Evolutionary conservation across 2,888 invertebrate species (phyloP), one percentile per base, ranked within the genome.

Genomic region (Cantharis rustica): DNA sequence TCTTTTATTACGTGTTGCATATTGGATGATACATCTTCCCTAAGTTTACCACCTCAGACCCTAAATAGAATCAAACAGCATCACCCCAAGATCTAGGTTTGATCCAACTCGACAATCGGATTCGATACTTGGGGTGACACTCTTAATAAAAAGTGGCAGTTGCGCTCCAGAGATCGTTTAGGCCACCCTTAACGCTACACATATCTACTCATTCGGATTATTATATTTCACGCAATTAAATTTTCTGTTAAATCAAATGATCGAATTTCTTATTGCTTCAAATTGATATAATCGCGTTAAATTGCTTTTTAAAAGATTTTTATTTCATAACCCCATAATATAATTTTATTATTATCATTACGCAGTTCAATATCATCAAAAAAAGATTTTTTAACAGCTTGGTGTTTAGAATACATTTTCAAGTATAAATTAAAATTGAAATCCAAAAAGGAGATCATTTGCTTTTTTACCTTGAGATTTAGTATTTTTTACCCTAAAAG

Each of bases 111-210:
- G 81, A 83, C 84, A 84, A 85, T 84, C 82, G 81, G 81, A 84
- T 84, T 83, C 84, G 82, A 84, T 84, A 82, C 83, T 83, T 84
- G 82, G 85, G 86, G 85, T 85, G 85, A 84, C 85, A 84, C 85
- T 86, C 85, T 84, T 86, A 85, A 86, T 86, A 87, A 87, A 86
- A 87, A 85, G 84, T 85, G 85, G 84, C 86, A 86, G 86, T 86
- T 86, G 86, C 83, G 83, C 84, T 81, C 82, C 82, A 81, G 80
- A 81, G 82, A 82, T 82, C 82, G 83, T 83, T 86, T 85, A 84
- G 82, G 81, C 81, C 83, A 84, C 84, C 85, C 86, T 84, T 84
- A 66, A 84, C 83, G 81, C 80, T 82, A 79, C 81, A 83, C 83
- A 81, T 69, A 80, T 78, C 75, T 79, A 79, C 77, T 82, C 83